These are phyloP conservation scores for Slavum lentiscoides DNA, from an alignment of 2,888 invertebrate species.

Conservation along the genomic window DNA sequence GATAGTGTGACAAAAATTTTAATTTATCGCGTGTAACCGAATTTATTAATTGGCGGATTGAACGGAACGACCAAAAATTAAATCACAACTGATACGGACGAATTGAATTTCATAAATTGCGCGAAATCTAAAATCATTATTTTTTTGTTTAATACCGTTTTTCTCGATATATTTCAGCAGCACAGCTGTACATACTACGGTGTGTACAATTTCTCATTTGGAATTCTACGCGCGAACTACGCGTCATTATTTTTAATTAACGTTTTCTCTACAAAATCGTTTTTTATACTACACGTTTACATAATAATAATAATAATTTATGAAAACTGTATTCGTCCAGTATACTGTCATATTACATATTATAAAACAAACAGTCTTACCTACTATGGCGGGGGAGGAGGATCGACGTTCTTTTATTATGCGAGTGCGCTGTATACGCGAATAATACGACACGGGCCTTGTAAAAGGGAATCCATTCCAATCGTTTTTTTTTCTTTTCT, in stretches of 20 bases:
- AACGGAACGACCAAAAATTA: too few relatives aligned
- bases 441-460: constrained; percentile 6
- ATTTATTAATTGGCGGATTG: too few relatives aligned
- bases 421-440: background rate
- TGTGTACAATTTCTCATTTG: background rate
- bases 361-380: constrained; percentile 36
- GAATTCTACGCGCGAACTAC: background rate
- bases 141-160: background rate
- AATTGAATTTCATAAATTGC: background rate
- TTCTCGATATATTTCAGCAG: background rate
- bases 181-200: background rate
- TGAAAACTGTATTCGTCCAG: constrained; percentile 20
- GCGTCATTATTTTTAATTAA: constrained; percentile 13
- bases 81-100: too few relatives aligned
- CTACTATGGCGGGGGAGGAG: background rate
- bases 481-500: constrained; percentile 16
- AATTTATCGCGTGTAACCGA: too few relatives aligned
- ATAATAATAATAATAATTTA: background rate
- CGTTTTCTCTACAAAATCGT: constrained; percentile 12
- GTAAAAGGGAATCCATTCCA: constrained; percentile 12
- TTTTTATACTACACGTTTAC: constrained; percentile 1
- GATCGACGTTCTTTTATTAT: constrained; percentile 35
- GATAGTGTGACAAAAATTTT: too few relatives aligned
- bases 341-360: constrained; percentile 12
- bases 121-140: background rate